Percentiles rank a stretch among this genome's conserved stretches.
Evolutionary conservation across 2,888 invertebrate genomes (phyloP).

Genomic region (Callyntrura guangdongensis): DNA sequence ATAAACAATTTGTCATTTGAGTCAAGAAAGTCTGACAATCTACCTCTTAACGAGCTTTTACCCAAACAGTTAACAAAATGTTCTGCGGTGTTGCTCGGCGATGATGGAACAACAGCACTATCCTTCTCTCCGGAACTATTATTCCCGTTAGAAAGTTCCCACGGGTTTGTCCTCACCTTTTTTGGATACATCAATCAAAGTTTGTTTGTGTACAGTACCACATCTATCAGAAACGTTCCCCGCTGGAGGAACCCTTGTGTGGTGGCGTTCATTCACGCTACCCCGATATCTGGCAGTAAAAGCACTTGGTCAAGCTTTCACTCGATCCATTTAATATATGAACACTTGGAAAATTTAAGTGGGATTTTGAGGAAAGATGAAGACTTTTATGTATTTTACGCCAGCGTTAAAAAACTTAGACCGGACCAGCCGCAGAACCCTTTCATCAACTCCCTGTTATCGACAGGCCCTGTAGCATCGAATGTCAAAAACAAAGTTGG

Average conservation of each 20-base stretch:
- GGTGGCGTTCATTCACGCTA: background rate
- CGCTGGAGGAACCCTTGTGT: constrained; percentile 10
- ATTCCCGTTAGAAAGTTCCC: too few species aligned
- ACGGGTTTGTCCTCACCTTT: too few species aligned
- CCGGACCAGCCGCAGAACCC: background rate
- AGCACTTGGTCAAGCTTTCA: background rate
- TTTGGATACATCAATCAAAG: too few species aligned
- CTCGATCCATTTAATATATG: background rate
- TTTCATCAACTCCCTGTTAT: constrained; percentile 6
- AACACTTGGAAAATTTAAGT: constrained; percentile 28
- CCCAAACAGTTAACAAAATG: too few species aligned
- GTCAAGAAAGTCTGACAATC: too few species aligned
- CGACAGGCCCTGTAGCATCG: background rate
- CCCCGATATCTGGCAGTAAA: background rate
- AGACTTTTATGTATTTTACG: constrained; percentile 20
- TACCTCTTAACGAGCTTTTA: too few species aligned
- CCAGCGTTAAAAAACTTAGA: too few species aligned
- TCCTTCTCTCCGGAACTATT: too few species aligned
- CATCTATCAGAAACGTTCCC: background rate
- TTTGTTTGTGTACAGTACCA: constrained; percentile 12
- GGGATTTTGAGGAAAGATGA: constrained; percentile 20
- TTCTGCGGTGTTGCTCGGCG: too few species aligned
- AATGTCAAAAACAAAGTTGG: constrained; percentile 50
- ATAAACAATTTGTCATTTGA: too few species aligned
- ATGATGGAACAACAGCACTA: too few species aligned